Evolutionary conservation across 1,140 invertebrate genomes (phyloP), one percentile per base, ranked within the genome.

Genomic region (Microplitis mediator): DNA sequence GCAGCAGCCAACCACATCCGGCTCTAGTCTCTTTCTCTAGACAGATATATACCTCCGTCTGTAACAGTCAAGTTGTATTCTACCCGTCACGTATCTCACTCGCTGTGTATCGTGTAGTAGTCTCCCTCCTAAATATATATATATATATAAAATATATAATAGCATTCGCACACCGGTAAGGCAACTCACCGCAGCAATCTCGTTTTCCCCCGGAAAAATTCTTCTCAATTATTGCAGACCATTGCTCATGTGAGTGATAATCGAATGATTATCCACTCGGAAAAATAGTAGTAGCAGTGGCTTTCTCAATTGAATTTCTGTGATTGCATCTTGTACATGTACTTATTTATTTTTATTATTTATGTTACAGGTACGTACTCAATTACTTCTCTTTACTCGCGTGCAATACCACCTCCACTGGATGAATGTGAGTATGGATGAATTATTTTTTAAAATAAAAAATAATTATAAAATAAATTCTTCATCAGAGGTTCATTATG

Each of bases 231-330:
- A 67, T 67, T 67, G 65, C 65, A 67, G 65, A 67, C 65, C 65
- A 67, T 67, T 67, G 65, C 65, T 67, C 65, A 67, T 67, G 23
- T 67, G 65, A 67, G 65, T 67, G 65, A 67, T 67, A 67, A 67
- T 67, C 65, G 65, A 67, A 67, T 67, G 65, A 67, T 67, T 67
- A 54, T 67, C 51, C 45, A 67, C 50, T 14, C 8, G 65, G 51
- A 67, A 67, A 67, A 67, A 67, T 67, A 67, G 13, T 32, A 67
- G 23, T 45, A 45, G 2, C 39, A 45, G 39, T 45, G 9, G 14
- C 31, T 23, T 11, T 23, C 56, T 31, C 65, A 13, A 67, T 67
- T 67, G 39, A 67, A 67, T 67, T 32, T 67, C 45, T 45, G n/a
- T 67, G 65, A 62, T 62, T 62, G 34, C 13, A 36, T 62, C 35